Conservation (phyloP, 2,113 vertebrate species). For the Actenoides lindsayi region DNA sequence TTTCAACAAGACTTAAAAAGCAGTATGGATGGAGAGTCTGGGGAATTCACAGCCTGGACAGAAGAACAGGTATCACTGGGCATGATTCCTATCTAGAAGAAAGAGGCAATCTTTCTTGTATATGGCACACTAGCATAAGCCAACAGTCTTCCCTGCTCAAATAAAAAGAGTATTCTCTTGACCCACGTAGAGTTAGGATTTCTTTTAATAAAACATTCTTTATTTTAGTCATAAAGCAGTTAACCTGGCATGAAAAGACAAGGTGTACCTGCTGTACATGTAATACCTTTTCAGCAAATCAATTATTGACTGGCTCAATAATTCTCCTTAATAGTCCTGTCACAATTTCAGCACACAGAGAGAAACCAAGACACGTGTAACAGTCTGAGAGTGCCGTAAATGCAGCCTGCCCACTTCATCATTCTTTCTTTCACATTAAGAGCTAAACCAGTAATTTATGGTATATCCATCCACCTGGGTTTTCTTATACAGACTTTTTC, state of each 20-base stretch:
- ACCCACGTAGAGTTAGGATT: neutral
- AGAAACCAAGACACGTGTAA: neutral
- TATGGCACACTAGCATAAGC: neutral
- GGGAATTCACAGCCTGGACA: neutral
- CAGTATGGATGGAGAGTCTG: rapidly evolving
- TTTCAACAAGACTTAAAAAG: neutral
- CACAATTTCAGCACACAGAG: neutral
- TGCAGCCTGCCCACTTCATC: neutral
- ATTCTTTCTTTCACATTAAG: neutral
- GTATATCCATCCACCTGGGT: neutral
- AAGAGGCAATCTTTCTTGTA: neutral
- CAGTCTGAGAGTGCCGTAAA: neutral
- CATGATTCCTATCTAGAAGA: neutral
- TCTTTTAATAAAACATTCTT: neutral
- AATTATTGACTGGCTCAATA: neutral
- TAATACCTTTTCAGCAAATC: neutral
- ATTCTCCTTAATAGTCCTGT: neutral
- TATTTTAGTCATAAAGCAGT: neutral
- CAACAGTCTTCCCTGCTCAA: neutral
- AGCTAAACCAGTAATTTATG: neutral
- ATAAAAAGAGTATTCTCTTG: neutral
- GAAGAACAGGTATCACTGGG: neutral
- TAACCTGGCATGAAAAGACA: neutral
- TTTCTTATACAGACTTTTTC: neutral
- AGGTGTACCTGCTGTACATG: neutral